These are phyloP conservation scores for Pelosia muscerda DNA, from an alignment of 2,888 invertebrate species.

Conservation along the genomic window DNA sequence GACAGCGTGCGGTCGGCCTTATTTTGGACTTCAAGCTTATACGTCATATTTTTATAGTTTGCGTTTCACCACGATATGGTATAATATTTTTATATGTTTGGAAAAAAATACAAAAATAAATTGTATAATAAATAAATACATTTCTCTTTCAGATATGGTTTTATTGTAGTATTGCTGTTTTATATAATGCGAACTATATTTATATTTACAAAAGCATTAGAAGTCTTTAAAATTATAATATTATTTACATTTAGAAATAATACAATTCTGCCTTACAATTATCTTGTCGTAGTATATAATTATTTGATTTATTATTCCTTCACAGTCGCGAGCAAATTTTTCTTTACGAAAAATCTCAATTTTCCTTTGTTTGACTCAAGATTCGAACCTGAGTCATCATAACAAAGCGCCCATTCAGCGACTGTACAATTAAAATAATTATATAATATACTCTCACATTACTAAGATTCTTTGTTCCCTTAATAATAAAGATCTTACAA, in stretches of 20 bases:
- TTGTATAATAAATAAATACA: conserved; percentile 15
- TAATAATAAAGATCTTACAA: neutral
- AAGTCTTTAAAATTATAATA: conserved; percentile 8
- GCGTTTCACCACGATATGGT: conserved; percentile 39
- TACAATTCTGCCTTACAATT: neutral
- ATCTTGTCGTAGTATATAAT: neutral
- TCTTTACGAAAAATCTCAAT: conserved; percentile 30
- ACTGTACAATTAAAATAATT: neutral
- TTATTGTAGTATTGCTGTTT: neutral
- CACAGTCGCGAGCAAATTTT: conserved; percentile 22
- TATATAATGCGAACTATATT: conserved; percentile 7
- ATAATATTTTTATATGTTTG: conserved; percentile 34
- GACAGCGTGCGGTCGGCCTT: conserved; percentile 42
- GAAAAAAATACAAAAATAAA: conserved; percentile 39
- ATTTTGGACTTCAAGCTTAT: conserved; percentile 43
- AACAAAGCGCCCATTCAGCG: conserved; percentile 21
- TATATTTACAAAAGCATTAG: conserved; percentile 17
- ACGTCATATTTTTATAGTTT: conserved; percentile 46
- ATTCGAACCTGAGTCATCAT: neutral
- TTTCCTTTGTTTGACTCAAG: conserved; percentile 20
- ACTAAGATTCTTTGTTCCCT: neutral
- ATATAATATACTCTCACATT: neutral
- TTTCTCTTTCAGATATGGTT: conserved; percentile 15
- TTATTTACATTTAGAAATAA: conserved; percentile 3
- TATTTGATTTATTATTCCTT: neutral